Conservation (phyloP, 1,140 invertebrate species). For the Triops cancriformis region DNA sequence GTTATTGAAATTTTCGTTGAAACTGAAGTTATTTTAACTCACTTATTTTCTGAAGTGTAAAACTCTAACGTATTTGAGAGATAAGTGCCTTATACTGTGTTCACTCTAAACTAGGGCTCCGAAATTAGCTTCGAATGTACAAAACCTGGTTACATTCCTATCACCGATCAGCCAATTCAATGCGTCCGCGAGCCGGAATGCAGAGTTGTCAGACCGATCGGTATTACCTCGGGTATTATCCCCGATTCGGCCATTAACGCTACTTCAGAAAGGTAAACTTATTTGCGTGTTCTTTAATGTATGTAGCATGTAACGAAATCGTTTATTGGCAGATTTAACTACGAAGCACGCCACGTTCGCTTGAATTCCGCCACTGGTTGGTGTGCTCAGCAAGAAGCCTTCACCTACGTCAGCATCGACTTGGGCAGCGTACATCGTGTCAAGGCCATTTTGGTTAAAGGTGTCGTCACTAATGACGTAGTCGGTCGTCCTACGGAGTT, state of each 20-base stretch:
- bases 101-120: conserved; percentile 50
- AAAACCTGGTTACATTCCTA: conserved; percentile 84
- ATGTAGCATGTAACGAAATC: not conserved
- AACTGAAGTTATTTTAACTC: too few relatives aligned
- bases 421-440: conserved; percentile 80
- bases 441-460: conserved; percentile 52
- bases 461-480: conserved; percentile 88
- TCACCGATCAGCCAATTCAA: conserved; percentile 78
- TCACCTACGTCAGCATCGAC: conserved; percentile 91
- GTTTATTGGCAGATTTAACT: conserved; percentile 56
- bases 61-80: conserved; percentile 31
- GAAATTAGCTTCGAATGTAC: conserved; percentile 84
- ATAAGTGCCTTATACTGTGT: too few relatives aligned
- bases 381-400: conserved; percentile 89
- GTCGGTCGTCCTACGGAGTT: conserved; percentile 91
- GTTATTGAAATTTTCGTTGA: too few relatives aligned
- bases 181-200: conserved; percentile 89
- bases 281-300: not conserved
- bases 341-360: conserved; percentile 81
- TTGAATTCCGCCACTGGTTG: conserved; percentile 88
- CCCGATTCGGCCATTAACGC: conserved; percentile 94
- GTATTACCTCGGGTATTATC: conserved; percentile 80
- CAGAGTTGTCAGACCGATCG: conserved; percentile 81
- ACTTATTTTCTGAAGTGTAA: conserved; percentile 40
- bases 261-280: conserved; percentile 63